A percentile compares a stretch with the other conserved stretches of the same genome.
phyloP scores from a whole-genome alignment of 2,888 invertebrate genomes.

The Sphinx pinastri region DNA sequence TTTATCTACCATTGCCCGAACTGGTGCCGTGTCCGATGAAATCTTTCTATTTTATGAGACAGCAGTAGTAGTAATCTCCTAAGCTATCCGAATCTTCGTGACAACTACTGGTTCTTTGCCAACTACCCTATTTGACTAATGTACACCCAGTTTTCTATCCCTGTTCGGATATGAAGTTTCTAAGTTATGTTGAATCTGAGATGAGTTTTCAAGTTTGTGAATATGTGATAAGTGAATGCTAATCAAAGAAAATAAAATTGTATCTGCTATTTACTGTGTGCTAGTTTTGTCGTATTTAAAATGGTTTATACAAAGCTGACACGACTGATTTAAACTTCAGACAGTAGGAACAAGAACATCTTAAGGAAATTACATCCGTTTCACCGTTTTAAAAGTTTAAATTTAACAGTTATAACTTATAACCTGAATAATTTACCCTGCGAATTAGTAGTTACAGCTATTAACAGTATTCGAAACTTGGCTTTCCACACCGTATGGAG shows the following conservation, averaged over 20 bases:
- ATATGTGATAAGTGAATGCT: background rate
- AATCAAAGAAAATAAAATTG: too few species aligned
- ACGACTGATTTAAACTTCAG: too few species aligned
- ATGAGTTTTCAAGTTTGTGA: background rate
- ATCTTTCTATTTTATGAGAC: slow-evolving; percentile 23
- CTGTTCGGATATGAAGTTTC: slow-evolving; percentile 1
- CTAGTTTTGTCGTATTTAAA: too few species aligned
- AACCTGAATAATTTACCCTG: too few species aligned
- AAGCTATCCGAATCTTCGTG: slow-evolving; percentile 20
- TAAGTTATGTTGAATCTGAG: background rate
- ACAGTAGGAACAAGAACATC: too few species aligned
- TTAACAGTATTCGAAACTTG: too few species aligned
- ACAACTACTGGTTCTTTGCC: slow-evolving; percentile 20
- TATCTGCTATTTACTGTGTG: too few species aligned
- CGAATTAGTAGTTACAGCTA: too few species aligned
- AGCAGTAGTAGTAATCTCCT: slow-evolving; percentile 10
- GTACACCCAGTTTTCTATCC: background rate
- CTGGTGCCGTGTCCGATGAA: slow-evolving; percentile 10
- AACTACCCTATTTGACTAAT: slow-evolving; percentile 23
- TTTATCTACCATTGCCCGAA: slow-evolving; percentile 12
- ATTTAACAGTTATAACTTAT: too few species aligned
- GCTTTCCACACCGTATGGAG: background rate
- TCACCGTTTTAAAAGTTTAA: too few species aligned
- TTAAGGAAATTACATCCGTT: too few species aligned
- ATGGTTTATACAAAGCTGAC: too few species aligned